A percentile compares a stretch with the other conserved stretches of the same genome.
These are phyloP conservation scores for Falcunculus frontatus DNA, from an alignment of 2,113 vertebrate species.

Conservation along the genomic window DNA sequence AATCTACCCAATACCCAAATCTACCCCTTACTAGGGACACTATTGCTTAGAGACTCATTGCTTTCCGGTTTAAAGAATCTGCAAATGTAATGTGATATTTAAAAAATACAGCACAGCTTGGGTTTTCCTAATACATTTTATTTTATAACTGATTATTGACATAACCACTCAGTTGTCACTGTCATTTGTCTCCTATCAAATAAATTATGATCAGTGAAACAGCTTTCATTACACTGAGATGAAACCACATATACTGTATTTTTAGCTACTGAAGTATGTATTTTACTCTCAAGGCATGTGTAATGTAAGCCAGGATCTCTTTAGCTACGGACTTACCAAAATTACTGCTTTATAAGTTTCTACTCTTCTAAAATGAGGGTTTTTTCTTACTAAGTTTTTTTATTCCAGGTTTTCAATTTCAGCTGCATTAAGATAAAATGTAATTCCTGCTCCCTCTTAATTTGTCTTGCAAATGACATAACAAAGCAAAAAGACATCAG, in stretches of 20 bases:
- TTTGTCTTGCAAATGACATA: background rate
- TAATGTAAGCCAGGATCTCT: background rate
- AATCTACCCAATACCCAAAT: background rate
- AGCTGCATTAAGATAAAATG: background rate
- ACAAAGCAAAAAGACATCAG: background rate
- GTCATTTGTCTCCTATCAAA: background rate
- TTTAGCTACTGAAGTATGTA: background rate
- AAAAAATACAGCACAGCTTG: background rate
- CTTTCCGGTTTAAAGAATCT: background rate
- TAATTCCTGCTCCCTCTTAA: background rate
- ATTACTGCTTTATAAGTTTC: background rate
- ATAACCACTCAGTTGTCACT: background rate
- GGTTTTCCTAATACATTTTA: background rate
- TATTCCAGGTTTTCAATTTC: background rate
- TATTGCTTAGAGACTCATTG: background rate
- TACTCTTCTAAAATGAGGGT: fast-evolving
- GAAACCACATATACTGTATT: background rate
- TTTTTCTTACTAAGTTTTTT: background rate
- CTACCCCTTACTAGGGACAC: background rate
- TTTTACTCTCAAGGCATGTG: background rate
- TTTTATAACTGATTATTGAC: background rate
- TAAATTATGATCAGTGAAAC: background rate
- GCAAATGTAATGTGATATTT: background rate
- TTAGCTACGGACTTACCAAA: background rate
- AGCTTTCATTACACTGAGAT: background rate